Conservation (phyloP, 2,888 invertebrate genomes). For the Cantharis rufa region DNA sequence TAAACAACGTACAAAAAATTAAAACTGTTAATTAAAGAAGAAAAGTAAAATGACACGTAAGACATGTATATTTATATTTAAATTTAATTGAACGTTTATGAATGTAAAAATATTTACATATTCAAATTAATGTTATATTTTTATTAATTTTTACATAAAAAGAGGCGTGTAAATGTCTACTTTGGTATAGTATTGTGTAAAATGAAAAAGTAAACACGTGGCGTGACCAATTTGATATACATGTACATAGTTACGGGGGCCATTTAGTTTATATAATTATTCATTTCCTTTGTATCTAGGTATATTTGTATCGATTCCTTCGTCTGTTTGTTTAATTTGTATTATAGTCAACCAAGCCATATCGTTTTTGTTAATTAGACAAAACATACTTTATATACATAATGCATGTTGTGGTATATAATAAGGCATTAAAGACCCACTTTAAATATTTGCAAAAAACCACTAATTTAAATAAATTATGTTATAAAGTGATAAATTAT, state of each 20-base stretch:
- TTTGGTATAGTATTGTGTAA: slow-evolving; percentile 19
- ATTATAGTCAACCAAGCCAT: neutral
- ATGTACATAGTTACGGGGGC: neutral
- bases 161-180: slow-evolving; percentile 21
- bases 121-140: slow-evolving; percentile 30
- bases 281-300: slow-evolving; percentile 22
- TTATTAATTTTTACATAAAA: slow-evolving; percentile 27
- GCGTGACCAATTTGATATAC: slow-evolving; percentile 19
- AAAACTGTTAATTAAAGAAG: neutral
- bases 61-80: neutral
- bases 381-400: neutral
- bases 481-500: neutral
- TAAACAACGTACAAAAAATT: neutral
- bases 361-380: neutral
- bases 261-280: slow-evolving; percentile 32
- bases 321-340: neutral
- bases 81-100: slow-evolving; percentile 29
- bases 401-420: neutral
- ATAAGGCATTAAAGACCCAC: neutral
- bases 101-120: slow-evolving; percentile 4
- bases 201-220: slow-evolving; percentile 11
- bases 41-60: neutral
- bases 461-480: neutral
- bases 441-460: neutral
- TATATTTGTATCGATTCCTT: slow-evolving; percentile 14